Evolutionary conservation across 2,888 invertebrate genomes (phyloP), one percentile per base, ranked within the genome.

Genomic region (Thera britannica): DNA sequence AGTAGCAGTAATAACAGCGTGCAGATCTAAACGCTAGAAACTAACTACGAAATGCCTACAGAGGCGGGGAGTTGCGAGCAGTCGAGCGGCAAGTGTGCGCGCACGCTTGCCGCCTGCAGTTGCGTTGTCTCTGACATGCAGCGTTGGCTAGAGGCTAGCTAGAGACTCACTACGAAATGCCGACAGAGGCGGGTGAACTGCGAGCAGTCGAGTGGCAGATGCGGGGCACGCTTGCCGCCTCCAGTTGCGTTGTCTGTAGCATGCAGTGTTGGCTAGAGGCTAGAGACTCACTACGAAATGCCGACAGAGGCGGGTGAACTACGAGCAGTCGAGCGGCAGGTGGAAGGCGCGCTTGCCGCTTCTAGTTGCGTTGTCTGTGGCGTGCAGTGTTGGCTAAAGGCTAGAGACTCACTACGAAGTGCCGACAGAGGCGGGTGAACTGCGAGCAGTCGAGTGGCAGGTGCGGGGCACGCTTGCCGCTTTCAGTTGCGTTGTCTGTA

Each of bases 121-220:
- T 38, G 38, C 38, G 38, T 5, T 38, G 38, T 38, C 3, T 38
- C 38, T 38, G 5, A 5, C 38, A 38, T 38, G 38, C 38, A 38
- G 38, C 38, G 5, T 38, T 38, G 5, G 38, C 38, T 38, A 35
- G 6, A 54, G 8, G 51, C 54, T 56, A 48, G n/a, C 23, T 23
- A 23, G 23, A 11, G 35, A 60, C 89, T 87, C 71, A 92, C 92
- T 75, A 92, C 82, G 73, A 92, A 93, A 70, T 90, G 91, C 2
- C 89, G 82, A 75, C 93, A 93, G 0, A 93, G 86, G 8, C 88
- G 77, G 0, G 91, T 85, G 78, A 92, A 90, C 78, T 92, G 90
- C 0, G 80, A 81, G 73, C 93, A 93, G 82, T 93, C 92, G 6
- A 91, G 79, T 1, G 86, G 80, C 1, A 85, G 67, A 4, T 80